These are phyloP conservation scores for Cynocephalus volans DNA, from an alignment of 2,113 vertebrate species.

Conservation along the genomic window DNA sequence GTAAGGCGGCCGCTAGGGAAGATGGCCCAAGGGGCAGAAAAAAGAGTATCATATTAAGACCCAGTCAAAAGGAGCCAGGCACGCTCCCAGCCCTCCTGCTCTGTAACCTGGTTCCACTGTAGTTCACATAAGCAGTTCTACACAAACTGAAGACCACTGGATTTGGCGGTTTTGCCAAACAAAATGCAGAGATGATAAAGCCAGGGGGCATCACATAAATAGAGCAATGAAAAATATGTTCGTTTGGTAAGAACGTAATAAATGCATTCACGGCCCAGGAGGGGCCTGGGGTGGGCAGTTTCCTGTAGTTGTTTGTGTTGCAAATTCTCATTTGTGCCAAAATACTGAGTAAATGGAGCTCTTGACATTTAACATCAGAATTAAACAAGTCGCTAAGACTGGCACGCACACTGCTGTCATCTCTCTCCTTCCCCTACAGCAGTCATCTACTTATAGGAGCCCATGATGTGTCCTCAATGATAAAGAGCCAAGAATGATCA, in stretches of 20 bases:
- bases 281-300: not conserved
- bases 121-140: not conserved
- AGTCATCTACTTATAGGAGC: not conserved
- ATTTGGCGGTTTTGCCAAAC: not conserved
- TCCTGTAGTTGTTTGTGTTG: not conserved
- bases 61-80: not conserved
- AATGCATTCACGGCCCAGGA: not conserved
- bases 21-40: not conserved
- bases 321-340: conserved; percentile 49
- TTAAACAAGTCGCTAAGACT: conserved; percentile 11
- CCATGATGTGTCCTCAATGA: not conserved
- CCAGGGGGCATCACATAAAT: not conserved
- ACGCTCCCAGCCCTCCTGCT: not conserved
- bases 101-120: not conserved
- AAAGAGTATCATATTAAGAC: not conserved
- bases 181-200: conserved; percentile 46
- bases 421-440: not conserved
- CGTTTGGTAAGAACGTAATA: conserved; percentile 14
- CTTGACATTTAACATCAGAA: conserved; percentile 15
- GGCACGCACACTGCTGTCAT: not conserved
- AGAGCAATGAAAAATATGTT: conserved; percentile 6
- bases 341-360: not conserved
- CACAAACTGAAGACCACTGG: not conserved
- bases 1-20: not conserved
- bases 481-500: not conserved